Percentiles rank a stretch among this genome's conserved stretches.
These are phyloP conservation scores for Sebastolobus altivelis DNA, from an alignment of 2,797 vertebrate species.

Conservation along the genomic window DNA sequence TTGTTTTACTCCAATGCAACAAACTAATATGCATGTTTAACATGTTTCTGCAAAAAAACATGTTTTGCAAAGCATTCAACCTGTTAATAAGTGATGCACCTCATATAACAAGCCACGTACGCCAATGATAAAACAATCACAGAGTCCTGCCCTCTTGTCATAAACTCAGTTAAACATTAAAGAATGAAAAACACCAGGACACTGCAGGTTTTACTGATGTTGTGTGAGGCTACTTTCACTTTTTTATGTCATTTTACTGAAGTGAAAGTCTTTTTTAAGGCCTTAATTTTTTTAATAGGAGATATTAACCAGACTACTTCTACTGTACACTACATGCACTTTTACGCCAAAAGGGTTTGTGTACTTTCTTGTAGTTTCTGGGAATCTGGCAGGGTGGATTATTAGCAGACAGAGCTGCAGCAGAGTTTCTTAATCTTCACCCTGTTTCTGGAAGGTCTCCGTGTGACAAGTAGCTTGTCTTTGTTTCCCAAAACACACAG, in stretches of 20 bases:
- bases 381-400: constrained; percentile 43
- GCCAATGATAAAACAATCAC: constrained; percentile 39
- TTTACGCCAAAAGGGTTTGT: constrained; percentile 50
- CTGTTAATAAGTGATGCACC: constrained; percentile 51
- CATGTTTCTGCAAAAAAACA: neutral
- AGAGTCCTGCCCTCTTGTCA: constrained; percentile 2
- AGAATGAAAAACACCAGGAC: constrained; percentile 39
- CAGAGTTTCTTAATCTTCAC: constrained; percentile 48
- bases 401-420: constrained; percentile 41
- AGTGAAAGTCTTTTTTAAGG: constrained; percentile 11
- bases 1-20: neutral
- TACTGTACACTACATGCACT: neutral
- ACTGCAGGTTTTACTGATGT: neutral
- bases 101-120: constrained; percentile 15
- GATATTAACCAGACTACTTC: constrained; percentile 57
- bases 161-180: constrained; percentile 58
- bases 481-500: constrained; percentile 37
- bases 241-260: constrained; percentile 5
- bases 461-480: constrained; percentile 46
- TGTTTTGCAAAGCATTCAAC: neutral
- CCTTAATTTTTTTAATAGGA: constrained; percentile 20
- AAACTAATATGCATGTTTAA: neutral
- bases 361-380: constrained; percentile 38
- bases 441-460: constrained; percentile 68
- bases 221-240: neutral